These are phyloP conservation scores for Procavia capensis DNA, from an alignment of 2,113 vertebrate genomes.

Conservation along the genomic window DNA sequence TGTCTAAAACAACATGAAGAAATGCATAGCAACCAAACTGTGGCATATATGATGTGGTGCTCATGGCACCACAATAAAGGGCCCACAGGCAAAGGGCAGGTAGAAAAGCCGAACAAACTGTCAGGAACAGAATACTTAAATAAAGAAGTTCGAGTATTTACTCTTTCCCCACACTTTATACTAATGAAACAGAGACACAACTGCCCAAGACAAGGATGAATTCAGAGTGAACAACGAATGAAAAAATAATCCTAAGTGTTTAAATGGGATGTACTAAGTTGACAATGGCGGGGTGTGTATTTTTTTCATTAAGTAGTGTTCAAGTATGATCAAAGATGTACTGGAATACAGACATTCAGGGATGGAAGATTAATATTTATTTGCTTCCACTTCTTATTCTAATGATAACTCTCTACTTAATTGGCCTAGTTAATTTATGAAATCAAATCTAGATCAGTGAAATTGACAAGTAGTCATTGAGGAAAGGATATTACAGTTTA, in stretches of 20 bases:
- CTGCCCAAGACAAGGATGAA: not conserved
- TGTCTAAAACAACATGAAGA: not conserved
- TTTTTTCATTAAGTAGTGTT: conserved; percentile 42
- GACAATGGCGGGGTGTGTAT: conserved; percentile 33
- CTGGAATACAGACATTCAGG: conserved; percentile 70
- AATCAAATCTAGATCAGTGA: conserved; percentile 87
- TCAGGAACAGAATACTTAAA: not conserved
- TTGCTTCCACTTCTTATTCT: conserved; percentile 86
- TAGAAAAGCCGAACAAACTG: not conserved
- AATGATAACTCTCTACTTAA: conserved; percentile 86
- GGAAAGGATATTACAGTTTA: conserved; percentile 86
- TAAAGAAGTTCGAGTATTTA: not conserved
- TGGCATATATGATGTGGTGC: not conserved
- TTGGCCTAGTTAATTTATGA: conserved; percentile 87
- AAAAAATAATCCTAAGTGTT: conserved; percentile 55
- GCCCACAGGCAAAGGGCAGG: not conserved
- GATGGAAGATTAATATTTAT: conserved; percentile 85
- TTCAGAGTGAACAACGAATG: conserved; percentile 5
- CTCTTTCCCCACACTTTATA: not conserved
- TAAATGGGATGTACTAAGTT: conserved; percentile 30
- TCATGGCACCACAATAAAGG: not conserved
- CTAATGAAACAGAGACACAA: conserved; percentile 36
- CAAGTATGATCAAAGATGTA: conserved; percentile 61
- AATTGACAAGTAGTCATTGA: conserved; percentile 87
- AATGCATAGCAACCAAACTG: not conserved